Conservation (phyloP, 2,113 vertebrate genomes). For the Paratilapia polleni region DNA sequence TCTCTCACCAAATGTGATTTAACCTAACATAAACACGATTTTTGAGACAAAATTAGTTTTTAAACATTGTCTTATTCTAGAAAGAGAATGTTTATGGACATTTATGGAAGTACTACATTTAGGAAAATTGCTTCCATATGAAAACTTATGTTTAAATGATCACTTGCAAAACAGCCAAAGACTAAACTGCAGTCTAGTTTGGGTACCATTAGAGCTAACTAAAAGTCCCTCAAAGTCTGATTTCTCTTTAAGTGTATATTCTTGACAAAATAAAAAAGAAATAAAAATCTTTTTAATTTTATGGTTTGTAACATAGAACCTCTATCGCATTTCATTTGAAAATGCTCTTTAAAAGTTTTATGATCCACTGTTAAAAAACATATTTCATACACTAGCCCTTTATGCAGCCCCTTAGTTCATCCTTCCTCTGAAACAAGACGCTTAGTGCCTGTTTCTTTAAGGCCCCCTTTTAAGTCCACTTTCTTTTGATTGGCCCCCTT, state of each 20-base stretch:
- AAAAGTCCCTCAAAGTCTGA: neutral
- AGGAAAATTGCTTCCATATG: neutral
- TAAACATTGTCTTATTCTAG: neutral
- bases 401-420: too few species aligned
- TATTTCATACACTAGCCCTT: too few species aligned
- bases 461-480: too few species aligned
- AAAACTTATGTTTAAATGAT: neutral
- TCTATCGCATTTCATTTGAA: too few species aligned
- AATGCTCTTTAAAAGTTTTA: too few species aligned
- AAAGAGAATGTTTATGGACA: fast-evolving
- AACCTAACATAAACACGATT: neutral
- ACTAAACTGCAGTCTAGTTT: neutral
- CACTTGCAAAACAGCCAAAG: fast-evolving
- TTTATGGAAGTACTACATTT: neutral
- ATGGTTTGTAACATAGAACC: too few species aligned
- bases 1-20: slow-evolving; percentile 1
- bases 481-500: too few species aligned
- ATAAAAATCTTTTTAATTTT: too few species aligned
- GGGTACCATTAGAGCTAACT: neutral
- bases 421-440: too few species aligned
- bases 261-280: too few species aligned
- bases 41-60: neutral
- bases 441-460: too few species aligned
- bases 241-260: neutral
- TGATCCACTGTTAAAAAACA: too few species aligned